Evolutionary conservation across 2,888 invertebrate genomes (phyloP), one percentile per base, ranked within the genome.

Genomic region (Phymatocera aterrima): DNA sequence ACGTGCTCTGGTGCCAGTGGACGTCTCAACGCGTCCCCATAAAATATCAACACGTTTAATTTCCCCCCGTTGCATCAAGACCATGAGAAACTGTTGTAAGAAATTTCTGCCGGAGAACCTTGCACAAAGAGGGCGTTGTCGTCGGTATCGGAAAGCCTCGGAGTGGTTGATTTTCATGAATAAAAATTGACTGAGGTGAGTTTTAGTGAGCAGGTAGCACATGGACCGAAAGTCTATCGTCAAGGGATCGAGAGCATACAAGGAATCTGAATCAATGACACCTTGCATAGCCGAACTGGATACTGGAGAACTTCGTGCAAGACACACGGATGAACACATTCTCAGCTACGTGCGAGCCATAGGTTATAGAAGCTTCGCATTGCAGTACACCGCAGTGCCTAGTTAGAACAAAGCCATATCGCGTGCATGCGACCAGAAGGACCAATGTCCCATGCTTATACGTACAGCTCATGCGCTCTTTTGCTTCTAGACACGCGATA

Each of bases 1-100:
- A 68, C 46, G 46, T n/a, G 34, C 46, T 28, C 8, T 12, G 24
- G 46, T 68, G 43, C 24, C 21, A n/a, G 24, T 28, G 24, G 12
- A 68, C 68, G 68, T 68, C 15, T 68, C 65, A 15, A n/a, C n/a
- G 18, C 34, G 28, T 57, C 12, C 46, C 43, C 28, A 18, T 43
- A 43, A 68, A 46, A 68, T 68, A 28, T 68, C 15, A 37, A n/a
- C 5, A 15, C 24, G 28, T 31, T 28, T 60, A 31, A 31, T 31
- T n/a, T n/a, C n/a, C n/a, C n/a, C n/a, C n/a, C n/a, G n/a, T n/a
- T n/a, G n/a, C n/a, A n/a, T n/a, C n/a, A n/a, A n/a, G n/a, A n/a
- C n/a, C n/a, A n/a, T n/a, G n/a, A n/a, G n/a, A n/a, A n/a, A n/a
- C n/a, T n/a, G n/a, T n/a, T n/a, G n/a, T n/a, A n/a, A n/a, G n/a